Evolutionary conservation across 2,797 vertebrate genomes (phyloP), one percentile per base, ranked within the genome.

Genomic region (Fratercula arctica): DNA sequence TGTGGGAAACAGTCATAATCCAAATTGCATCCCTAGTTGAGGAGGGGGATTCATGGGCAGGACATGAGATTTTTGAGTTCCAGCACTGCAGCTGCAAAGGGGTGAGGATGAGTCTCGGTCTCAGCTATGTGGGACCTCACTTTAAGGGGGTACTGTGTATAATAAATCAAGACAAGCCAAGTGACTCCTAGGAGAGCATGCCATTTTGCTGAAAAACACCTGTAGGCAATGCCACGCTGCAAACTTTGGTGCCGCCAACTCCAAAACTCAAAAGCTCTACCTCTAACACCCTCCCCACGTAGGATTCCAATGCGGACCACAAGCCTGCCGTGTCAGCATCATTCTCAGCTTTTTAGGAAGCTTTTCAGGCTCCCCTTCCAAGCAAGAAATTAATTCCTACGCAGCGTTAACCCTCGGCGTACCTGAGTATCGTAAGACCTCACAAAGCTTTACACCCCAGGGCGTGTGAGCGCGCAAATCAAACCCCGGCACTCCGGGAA

Each of bases 261-360:
- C 93, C 61, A 5, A 69, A 95, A 80, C 51, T 87, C 78, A n/a
- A 64, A 89, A 67, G 43, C 69, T 53, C 45, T 50, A 56, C 75
- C 73, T 50, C 70, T 35, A 28, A 39, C 86, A n/a, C 37, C n/a
- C 19, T 93, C 31, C 56, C 28, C 13, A 4, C 0, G 8, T 7
- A 67, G 20, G 18, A 75, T 4, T 67, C 39, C 56, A 10, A 29
- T 0, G 0, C 1, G 1, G 56, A 63, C 33, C 56, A 6, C 3
- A 1, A 87, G 19, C 35, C 48, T 56, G 3, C 61, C 0, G 0
- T 1, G 33, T n/a, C 68, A 74, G 67, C 73, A 51, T 7, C 57
- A 10, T 39, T 6, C 51, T 43, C 76, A 43, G 64, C 56, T 80
- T 77, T 33, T 61, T 48, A 63, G 39, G 43, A 39, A 57, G 64